Base-by-base conservation (phyloP, 2,888 invertebrate species). In the Agriotes lineatus region DNA sequence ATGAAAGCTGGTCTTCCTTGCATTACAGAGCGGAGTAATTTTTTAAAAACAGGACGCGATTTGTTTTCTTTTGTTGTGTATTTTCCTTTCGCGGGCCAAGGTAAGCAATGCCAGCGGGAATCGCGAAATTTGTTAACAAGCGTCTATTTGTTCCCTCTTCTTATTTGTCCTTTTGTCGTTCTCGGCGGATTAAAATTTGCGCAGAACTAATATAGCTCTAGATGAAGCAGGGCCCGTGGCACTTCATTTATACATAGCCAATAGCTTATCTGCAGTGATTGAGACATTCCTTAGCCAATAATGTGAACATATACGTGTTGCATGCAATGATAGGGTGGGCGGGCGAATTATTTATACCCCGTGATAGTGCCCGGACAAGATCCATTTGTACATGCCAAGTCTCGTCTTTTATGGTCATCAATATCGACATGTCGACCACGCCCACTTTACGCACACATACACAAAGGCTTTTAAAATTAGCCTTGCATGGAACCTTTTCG, bases 31-130 rank as follows among this genome's bases (percentile, higher is more conserved):
- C 44, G 56, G 52, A 57, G 57, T 64, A 57, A 64, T 64, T 45
- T 65, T 67, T 56, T 63, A 68, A 69, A 69, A 70, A 69, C 35
- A 57, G 66, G 69, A 70, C 69, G 68, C 64, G 61, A 71, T 73
- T 69, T 67, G 67, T 73, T 72, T 72, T 70, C 70, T 64, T 72
- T 72, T 72, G 68, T 72, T 67, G 67, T 50, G 65, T 57, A 67
- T 67, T 69, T 70, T 70, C 68, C 70, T 48, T 67, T 71, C 62
- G 61, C 66, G 52, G 45, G 61, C 57, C 66, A 62, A 62, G 57
- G 65, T 65, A 61, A 69, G 66, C 62, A 69, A 60, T 66, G 66
- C 30, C 16, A 35, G 50, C 30, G 44, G 60, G 56, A 67, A 67
- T 54, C 45, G 52, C 14, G 42, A 56, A 56, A 45, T 61, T 61